A percentile compares a stretch with the other conserved stretches of the same genome.
Conservation (phyloP, 1,140 invertebrate genomes). For the Lethrus apterus region DNA sequence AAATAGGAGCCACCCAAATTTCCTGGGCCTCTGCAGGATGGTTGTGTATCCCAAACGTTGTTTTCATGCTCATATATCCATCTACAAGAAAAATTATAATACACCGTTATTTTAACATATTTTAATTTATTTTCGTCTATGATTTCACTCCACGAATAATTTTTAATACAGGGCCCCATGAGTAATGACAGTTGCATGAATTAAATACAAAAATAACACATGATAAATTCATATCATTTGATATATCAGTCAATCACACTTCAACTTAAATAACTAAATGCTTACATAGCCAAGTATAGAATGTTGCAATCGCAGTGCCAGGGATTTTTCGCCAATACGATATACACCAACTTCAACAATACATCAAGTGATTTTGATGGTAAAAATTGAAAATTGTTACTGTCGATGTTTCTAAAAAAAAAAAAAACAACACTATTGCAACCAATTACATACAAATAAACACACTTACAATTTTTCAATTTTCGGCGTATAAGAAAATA, state of each 20-base stretch:
- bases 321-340: slow-evolving; percentile 73
- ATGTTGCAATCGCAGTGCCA: slow-evolving; percentile 82
- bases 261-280: too few species aligned
- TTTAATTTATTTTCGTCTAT: too few species aligned
- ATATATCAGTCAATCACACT: too few species aligned
- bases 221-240: too few species aligned
- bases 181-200: slow-evolving; percentile 4
- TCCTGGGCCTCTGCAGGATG: slow-evolving; percentile 68
- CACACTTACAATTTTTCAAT: slow-evolving; percentile 38
- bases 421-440: background rate
- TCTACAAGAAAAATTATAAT: slow-evolving; percentile 44
- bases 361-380: slow-evolving; percentile 62
- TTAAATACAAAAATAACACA: too few species aligned
- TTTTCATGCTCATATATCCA: slow-evolving; percentile 58
- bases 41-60: slow-evolving; percentile 66
- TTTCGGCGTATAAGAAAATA: slow-evolving; percentile 33
- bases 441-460: background rate
- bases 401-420: slow-evolving; percentile 64
- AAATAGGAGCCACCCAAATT: slow-evolving; percentile 60
- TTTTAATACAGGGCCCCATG: too few species aligned
- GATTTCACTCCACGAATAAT: too few species aligned
- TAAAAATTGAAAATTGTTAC: slow-evolving; percentile 66
- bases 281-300: slow-evolving; percentile 63
- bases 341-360: slow-evolving; percentile 56
- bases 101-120: too few species aligned